Evolutionary conservation across 2,113 vertebrate species (phyloP), one percentile per base, ranked within the genome.

Genomic region (Cebidichthys violaceus): DNA sequence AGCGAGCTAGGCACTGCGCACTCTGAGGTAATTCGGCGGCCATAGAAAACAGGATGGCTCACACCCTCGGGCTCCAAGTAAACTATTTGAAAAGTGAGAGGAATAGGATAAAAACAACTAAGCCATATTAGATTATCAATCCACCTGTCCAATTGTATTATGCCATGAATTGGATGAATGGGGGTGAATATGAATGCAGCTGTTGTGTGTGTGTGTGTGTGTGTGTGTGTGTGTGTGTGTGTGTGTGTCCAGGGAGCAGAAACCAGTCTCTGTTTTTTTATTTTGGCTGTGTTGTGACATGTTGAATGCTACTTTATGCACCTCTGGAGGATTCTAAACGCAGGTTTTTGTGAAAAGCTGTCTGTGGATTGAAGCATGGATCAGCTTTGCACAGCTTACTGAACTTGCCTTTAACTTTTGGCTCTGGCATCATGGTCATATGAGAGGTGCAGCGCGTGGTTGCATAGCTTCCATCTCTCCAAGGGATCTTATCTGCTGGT

Each of bases 61-160:
- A 87, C 84, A 89, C 88, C 91, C 93, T 92, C 82, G 0, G 92
- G 92, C 91, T 93, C 80, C 69, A 57, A 90, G 88, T 85, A 90
- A 94, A 92, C 87, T 87, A 80, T 93, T 90, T 93, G 81, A 92
- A 92, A 93, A 93, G 84, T 87, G 86, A 91, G 90, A 90, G 87
- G 77, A 92, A 92, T 74, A 65, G 84, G 76, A 87, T 90, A 81
- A 74, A 68, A 66, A 89, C 86, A 70, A 45, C 69, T 41, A 60
- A 87, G 79, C 89, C 89, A 86, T 90, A 86, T 93, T 92, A 92
- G 90, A 94, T 94, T 88, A 94, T 90, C 86, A 89, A 87, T 91
- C 90, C 92, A 93, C 91, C 90, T 91, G 87, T 90, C 88, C 82
- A 72, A 80, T 79, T 90, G 62, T 88, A 70, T 90, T 84, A 88